Evolutionary conservation across 2,113 vertebrate genomes (phyloP).

Genomic region (Macaca fascicularis): DNA sequence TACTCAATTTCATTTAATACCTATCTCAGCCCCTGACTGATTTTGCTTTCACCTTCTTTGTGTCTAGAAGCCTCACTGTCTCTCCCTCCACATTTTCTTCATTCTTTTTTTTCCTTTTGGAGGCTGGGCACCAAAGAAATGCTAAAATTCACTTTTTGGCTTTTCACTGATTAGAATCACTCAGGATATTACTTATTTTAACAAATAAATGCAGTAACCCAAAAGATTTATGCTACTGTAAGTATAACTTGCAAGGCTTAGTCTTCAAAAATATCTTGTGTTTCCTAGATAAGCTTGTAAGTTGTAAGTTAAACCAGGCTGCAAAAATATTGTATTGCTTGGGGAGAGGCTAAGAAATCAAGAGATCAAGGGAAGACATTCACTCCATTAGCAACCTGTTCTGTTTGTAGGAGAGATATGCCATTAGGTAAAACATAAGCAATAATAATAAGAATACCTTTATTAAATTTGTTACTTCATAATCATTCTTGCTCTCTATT

Average conservation of each 20-base stretch:
- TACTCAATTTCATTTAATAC: neutral
- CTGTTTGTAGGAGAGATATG: neutral
- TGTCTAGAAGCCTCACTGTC: neutral
- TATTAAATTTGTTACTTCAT: slow-evolving; percentile 79
- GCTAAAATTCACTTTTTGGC: neutral
- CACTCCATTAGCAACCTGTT: neutral
- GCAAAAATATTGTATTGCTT: slow-evolving; percentile 28
- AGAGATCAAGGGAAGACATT: neutral
- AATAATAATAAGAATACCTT: slow-evolving; percentile 80
- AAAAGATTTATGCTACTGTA: neutral
- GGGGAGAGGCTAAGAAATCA: slow-evolving; percentile 16
- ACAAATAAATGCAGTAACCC: neutral
- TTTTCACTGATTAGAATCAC: neutral
- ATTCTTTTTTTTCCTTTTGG: neutral
- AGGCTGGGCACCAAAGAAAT: slow-evolving; percentile 12
- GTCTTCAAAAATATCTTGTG: neutral
- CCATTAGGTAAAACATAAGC: slow-evolving; percentile 78
- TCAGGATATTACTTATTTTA: slow-evolving; percentile 21
- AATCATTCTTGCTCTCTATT: slow-evolving; percentile 65
- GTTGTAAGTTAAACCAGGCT: slow-evolving; percentile 46
- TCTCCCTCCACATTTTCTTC: neutral
- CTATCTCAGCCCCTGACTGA: neutral
- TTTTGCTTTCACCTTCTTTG: neutral
- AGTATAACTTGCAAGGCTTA: neutral
- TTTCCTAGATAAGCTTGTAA: slow-evolving; percentile 24